phyloP scores from a whole-genome alignment of 2,888 invertebrate genomes.

The Calameuta pallipes region DNA sequence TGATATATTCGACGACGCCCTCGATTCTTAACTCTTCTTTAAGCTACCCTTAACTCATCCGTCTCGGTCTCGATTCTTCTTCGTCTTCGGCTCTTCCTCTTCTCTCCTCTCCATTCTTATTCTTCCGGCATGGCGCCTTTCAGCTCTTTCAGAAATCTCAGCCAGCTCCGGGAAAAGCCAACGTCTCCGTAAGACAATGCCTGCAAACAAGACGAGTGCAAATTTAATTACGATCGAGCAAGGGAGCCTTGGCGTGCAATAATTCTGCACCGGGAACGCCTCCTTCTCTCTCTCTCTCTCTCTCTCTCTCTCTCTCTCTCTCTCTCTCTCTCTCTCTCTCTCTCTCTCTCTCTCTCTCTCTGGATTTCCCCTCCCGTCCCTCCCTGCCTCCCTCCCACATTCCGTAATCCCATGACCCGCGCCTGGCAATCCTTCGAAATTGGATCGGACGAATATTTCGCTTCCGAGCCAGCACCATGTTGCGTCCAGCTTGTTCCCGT shows the following conservation, averaged over 20 bases:
- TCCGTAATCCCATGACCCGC: neutral
- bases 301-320: neutral
- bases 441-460: slow-evolving; percentile 33
- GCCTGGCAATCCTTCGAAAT: slow-evolving; percentile 28
- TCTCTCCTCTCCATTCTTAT: too few relatives aligned
- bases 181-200: slow-evolving; percentile 10
- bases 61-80: too few relatives aligned
- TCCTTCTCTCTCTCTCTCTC: neutral
- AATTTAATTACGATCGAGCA: slow-evolving; percentile 22
- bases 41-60: too few relatives aligned
- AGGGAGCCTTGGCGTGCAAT: slow-evolving; percentile 34
- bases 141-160: too few relatives aligned
- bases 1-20: too few relatives aligned
- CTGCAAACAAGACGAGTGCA: slow-evolving; percentile 12
- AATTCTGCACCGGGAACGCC: slow-evolving; percentile 43
- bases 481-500: neutral
- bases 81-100: too few relatives aligned
- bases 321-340: neutral
- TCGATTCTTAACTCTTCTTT: too few relatives aligned
- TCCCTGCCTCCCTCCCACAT: slow-evolving; percentile 10
- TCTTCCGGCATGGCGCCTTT: too few relatives aligned
- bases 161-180: slow-evolving; percentile 1
- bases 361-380: slow-evolving; percentile 16
- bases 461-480: neutral
- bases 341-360: neutral